Base-by-base conservation (phyloP, 2,888 invertebrate species). In the Magallana nippona region DNA sequence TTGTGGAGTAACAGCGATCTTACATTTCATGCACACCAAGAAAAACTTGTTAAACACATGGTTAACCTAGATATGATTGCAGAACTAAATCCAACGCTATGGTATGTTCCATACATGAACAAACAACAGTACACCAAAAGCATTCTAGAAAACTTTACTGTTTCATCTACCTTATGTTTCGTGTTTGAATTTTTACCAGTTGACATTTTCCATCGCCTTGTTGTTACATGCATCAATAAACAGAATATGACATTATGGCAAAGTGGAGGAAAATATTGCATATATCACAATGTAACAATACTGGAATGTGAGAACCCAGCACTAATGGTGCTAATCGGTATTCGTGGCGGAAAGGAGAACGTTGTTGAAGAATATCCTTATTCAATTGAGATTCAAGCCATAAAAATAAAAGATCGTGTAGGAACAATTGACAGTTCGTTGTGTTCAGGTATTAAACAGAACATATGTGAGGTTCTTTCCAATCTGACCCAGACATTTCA, bases 201-300 rank as follows among this genome's bases (percentile, higher is more conserved):
- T 19, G 22, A 22, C 11, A 27, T 63, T 13, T 63, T 22, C 27
- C 63, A 63, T 63, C 15, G 63, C 27, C 63, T 63, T 63, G 10
- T 63, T 63, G 63, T 22, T 22, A 11, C 63, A 22, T 63, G 63
- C 22, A 63, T 63, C n/a, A 63, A 63, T 13, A 63, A 63, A 63
- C 63, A 11, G 13, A 63, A 63, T 1, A 22, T 19, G 63, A 22
- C 63, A 27, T 22, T 22, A 11, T 63, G 63, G 63, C 19, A 63
- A 22, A 63, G 22, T 8, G 44, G 8, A 1, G 22, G 15, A 63
- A 63, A 8, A 27, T 19, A 27, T 1, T 63, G 63, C 63, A 27
- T 63, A 13, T 63, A 22, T 27, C 22, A 63, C 22, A 63, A 19
- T 19, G 63, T 63, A 22, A 11, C 63, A 13, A 8, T 44, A 44